Base-by-base conservation (phyloP, 1,140 invertebrate genomes). In the Pseudomyrmex dendroicus region DNA sequence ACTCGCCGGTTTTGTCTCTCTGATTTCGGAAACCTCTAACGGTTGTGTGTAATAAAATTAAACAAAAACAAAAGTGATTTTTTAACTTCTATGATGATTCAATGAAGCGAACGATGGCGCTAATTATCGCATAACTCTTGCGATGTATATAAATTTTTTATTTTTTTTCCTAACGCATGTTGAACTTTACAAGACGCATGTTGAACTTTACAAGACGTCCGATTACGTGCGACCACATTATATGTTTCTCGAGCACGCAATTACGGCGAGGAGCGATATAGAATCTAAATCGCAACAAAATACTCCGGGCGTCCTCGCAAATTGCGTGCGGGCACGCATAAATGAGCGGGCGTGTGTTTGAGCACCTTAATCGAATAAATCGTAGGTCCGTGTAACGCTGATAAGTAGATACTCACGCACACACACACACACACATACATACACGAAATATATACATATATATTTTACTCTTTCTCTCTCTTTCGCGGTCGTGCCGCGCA, bases 301-400 rank as follows among this genome's bases (percentile, higher is more conserved):
- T 72, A 80, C 44, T 50, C 48, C 13, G 44, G 48, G 20, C 20
- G n/a, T 13, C 35, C 5, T 20, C 17, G 35, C 52, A 35, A 22
- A n/a, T 80, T 48, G 54, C 76, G 64, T 78, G 54, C 8, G 44
- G 20, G 46, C 57, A 17, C 59, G 59, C 25, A 25, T 15, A 67
- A 67, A 67, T 68, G 63, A 3, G 15, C 35, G 9, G 48, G 17
- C 35, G 35, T 80, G 66, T 25, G 35, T 70, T 35, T 10, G 66
- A 61, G 66, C 8, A 35, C 12, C 54, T 72, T 70, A 59, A 80
- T 80, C 66, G 56, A 57, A 80, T 80, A 72, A 80, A 70, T 78
- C 63, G 52, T 35, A 17, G 35, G 48, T 54, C 35, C 63, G 15
- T 59, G 54, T 78, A 68, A 77, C 52, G 48, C 62, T 50, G 74